Conservation (phyloP, 2,797 vertebrate species). For the Eurystomus glaucurus region DNA sequence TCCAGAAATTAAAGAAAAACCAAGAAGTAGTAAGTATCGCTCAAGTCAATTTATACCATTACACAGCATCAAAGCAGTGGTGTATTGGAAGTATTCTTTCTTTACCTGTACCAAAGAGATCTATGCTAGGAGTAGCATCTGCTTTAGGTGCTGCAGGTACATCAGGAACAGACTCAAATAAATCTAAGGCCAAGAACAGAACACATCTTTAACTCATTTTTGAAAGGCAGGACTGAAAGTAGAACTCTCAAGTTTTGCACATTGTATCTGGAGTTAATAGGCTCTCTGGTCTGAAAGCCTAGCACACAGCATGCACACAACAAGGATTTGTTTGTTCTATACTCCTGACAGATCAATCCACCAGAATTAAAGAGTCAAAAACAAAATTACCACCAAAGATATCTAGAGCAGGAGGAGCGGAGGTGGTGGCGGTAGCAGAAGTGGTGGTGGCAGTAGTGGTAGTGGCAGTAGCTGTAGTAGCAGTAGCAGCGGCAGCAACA, state of each 20-base stretch:
- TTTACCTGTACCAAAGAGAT: conserved; percentile 99
- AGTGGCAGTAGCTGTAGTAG: conserved; percentile 82
- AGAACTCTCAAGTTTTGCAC: conserved; percentile 36
- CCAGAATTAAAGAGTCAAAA: conserved; percentile 74
- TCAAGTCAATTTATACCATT: conserved; percentile 40
- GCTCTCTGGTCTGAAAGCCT: conserved; percentile 62
- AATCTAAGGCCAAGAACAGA: conserved; percentile 98
- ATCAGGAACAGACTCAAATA: conserved; percentile 97
- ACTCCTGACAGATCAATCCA: conserved; percentile 69
- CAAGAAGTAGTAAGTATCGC: conserved; percentile 70
- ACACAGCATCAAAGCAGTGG: conserved; percentile 33
- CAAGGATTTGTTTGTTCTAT: neutral
- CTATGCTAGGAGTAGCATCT: conserved; percentile 97
- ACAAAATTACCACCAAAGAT: conserved; percentile 97
- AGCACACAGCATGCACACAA: conserved; percentile 70
- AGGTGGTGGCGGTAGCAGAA: conserved; percentile 78
- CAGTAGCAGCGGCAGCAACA: conserved; percentile 84
- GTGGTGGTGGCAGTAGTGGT: conserved; percentile 85
- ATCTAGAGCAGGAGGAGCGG: conserved; percentile 94
- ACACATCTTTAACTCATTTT: conserved; percentile 85
- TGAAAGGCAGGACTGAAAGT: conserved; percentile 26
- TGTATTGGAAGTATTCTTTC: conserved; percentile 37
- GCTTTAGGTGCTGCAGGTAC: conserved; percentile 93
- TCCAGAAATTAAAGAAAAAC: conserved; percentile 85
- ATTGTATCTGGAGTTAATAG: neutral